Base-by-base conservation (phyloP, 1,140 invertebrate species). In the Diorhabda carinulata region DNA sequence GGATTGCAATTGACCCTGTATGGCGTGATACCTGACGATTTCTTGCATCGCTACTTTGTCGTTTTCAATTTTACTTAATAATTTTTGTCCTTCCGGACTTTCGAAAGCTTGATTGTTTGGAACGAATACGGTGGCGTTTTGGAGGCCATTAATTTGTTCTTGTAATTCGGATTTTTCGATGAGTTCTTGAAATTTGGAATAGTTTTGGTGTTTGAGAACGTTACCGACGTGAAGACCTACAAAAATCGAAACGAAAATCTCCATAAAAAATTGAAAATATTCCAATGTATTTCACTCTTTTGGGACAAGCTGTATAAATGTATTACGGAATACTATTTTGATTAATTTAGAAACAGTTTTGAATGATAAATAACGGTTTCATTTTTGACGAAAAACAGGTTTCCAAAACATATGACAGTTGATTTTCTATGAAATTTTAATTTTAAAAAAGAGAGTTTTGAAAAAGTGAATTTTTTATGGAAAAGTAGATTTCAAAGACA, bases 21-120 rank as follows among this genome's bases (percentile, higher is more conserved):
- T 78, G 25, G 88, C 81, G 66, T 90, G 89, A 73, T 86, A 88
- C 57, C 82, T 80, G 0, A 90, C 77, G 65, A 89, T 78, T 41
- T 86, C 82, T 45, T 81, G 73, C 45, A 89, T 74, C 73, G 83
- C 83, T 60, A 82, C 78, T 41, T 82, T 71, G 69, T 84, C 72
- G 5, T 82, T 79, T 10, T 79, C 79, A 44, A 81, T 74, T 68
- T 83, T 78, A 9, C 80, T 75, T 2, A 85, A 71, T n/a, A 81
- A 62, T 47, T 81, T 78, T 10, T 78, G 70, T 73, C 79, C 78
- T 69, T 82, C 76, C 2, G 79, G 77, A 57, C 73, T 71, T 61
- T 82, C 80, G 71, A 90, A 85, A 2, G 88, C 88, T 71, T 86
- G 84, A 76, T 90, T 85, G 0, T 84, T 85, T 10, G 89, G 89